Base-by-base conservation (phyloP, 2,797 vertebrate species). In the Acanthiza pusilla region DNA sequence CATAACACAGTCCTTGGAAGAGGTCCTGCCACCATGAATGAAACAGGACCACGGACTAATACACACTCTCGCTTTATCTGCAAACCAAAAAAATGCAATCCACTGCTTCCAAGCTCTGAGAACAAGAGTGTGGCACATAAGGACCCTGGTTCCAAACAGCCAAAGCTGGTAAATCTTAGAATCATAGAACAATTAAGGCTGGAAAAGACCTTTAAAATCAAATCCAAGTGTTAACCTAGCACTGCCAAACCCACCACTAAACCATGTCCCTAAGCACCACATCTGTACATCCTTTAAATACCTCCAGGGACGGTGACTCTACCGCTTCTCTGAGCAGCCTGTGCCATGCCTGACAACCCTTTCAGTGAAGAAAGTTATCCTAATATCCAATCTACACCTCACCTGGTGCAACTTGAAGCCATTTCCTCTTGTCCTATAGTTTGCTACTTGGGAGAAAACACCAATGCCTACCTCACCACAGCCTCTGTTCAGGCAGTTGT, bases 11-110 rank as follows among this genome's bases (percentile, higher is more conserved):
- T 38, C 4, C 3, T 54, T 8, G 25, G 48, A 88, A 73, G 7
- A 20, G 25, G 29, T 55, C 23, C 21, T 60, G 32, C 15, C 3
- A 0, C 83, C 91, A 79, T 62, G 71, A 81, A 51, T 40, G 36
- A 43, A 85, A 51, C 0, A 1, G 47, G 25, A 55, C 34, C 38
- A 50, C 0, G 0, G 75, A 76, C 5, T 34, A 75, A 34, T 9
- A 23, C 0, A 2, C 42, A 26, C 15, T 53, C 22, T 45, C 0
- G 0, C 34, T 86, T 60, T 23, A 22, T 23, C 25, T 72, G 61
- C 68, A 79, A 72, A 72, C 29, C 18, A 53, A 18, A 14, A 14
- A 32, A 13, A n/a, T 58, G 27, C 2, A 8, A 85, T 57, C 27
- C 1, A 0, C 22, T 7, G 5, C 67, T 85, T 50, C 51, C 25